Evolutionary conservation across 2,888 invertebrate species (phyloP), one percentile per base, ranked within the genome.

Genomic region (Clepsis dumicolana): DNA sequence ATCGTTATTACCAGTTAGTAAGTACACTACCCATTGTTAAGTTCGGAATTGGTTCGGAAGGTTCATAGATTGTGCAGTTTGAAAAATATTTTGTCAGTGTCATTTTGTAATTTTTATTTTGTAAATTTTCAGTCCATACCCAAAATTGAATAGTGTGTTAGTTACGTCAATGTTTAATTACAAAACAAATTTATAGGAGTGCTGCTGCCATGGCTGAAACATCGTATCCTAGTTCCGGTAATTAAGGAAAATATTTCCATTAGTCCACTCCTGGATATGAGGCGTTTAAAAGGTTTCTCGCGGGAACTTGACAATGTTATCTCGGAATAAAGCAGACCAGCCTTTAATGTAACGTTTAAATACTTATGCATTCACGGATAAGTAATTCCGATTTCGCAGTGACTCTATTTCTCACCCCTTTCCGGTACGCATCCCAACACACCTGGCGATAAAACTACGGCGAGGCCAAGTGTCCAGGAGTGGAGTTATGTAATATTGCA

Each of bases 1-100:
- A 44, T 44, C 8, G 44, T 8, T 44, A 16, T 44, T 44, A 44
- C 18, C 16, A 44, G 18, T 44, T 44, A 18, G 3, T 35, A 12
- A 12, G 1, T 44, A 8, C 16, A 16, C 18, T 48, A 48, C 48
- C 48, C 3, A 48, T 12, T 48, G 21, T 16, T 5, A 44, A 0
- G 53, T 61, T 66, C 54, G 44, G 54, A 48, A 44, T 5, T 32
- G 1, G 53, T 61, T 66, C 54, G 44, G 54, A 48, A 44, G 56
- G 62, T 63, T 50, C 38, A 67, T 67, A 67, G 67, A 67, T 67
- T 67, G 24, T 38, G 21, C 21, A 14, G 44, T 67, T 67, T 50
- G n/a, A 63, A 59, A 41, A 56, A 44, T 8, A 38, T 50, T 21
- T 35, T 67, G 67, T 57, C 67, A 67, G 59, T 64, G 54, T 69